Evolutionary conservation across 2,888 invertebrate genomes (phyloP), one percentile per base, ranked within the genome.

Genomic region (Epsilonema sp.): DNA sequence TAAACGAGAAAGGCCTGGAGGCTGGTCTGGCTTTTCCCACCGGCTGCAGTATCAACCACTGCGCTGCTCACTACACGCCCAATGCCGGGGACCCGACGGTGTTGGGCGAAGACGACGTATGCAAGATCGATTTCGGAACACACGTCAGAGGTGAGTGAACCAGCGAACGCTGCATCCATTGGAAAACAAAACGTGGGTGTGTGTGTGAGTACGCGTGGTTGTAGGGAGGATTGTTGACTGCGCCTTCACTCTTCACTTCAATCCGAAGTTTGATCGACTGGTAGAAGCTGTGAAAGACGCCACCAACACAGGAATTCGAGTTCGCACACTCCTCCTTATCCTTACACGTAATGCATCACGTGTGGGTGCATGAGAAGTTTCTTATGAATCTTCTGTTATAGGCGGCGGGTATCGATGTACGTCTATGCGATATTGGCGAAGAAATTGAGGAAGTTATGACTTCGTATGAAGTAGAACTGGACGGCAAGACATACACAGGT

Each of bases 381-480:
- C n/a, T n/a, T n/a, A n/a, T n/a, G n/a, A n/a, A n/a, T n/a, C n/a
- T n/a, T n/a, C n/a, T n/a, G n/a, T n/a, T n/a, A n/a, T 54, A 73
- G 68, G 82, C 79, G 52, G 80, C 86, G 1, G 94, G 94, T 19
- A 90, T 97, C 52, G 97, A 99, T 67, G 97, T 89, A 1, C 79
- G 87, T 63, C 75, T 99, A 49, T 92, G 94, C 67, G 97, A 99
- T 62, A 81, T 97, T 54, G 97, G 76, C 13, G 82, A 86, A 52
- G 83, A 85, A 1, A 87, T 97, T 56, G 94, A 94, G 66, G 97
- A 97, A 73, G 90, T 92, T 0, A 99, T 99, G 97, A 94, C 97
- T 64, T 92, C 90, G 0, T 90, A 97, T 66, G 97, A 97, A 71
- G 78, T 97, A 4, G 94, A 94, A 67, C 67, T 97, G 47, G 87